Evolutionary conservation across 2,888 invertebrate species (phyloP).

Genomic region (Agapetus fuscipes): DNA sequence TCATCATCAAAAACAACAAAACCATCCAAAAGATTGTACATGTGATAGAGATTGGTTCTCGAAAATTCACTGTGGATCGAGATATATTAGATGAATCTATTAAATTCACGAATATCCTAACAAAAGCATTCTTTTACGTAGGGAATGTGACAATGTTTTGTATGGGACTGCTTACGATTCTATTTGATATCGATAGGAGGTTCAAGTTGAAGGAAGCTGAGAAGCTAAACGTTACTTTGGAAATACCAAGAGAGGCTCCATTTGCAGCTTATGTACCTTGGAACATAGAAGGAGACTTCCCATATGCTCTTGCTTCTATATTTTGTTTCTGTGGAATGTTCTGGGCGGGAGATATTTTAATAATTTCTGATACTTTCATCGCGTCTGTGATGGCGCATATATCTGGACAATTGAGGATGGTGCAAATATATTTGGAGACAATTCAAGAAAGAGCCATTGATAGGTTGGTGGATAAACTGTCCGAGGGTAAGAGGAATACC

Average conservation of each 20-base stretch:
- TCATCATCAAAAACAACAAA: slow-evolving; percentile 19
- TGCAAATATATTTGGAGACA: slow-evolving; percentile 16
- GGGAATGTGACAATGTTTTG: slow-evolving; percentile 15
- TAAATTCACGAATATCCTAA: slow-evolving; percentile 13
- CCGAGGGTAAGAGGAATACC: no score
- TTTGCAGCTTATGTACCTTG: slow-evolving; percentile 19
- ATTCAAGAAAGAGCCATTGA: slow-evolving; percentile 12
- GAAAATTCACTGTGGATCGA: slow-evolving; percentile 6
- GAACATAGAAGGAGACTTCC: slow-evolving; percentile 10
- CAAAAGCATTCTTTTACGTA: slow-evolving; percentile 14
- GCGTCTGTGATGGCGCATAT: slow-evolving; percentile 20
- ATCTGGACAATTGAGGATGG: slow-evolving; percentile 17
- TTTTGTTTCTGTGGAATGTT: slow-evolving; percentile 15
- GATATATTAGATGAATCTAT: slow-evolving; percentile 10
- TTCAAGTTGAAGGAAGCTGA: slow-evolving; percentile 6
- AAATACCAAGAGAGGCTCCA: slow-evolving; percentile 13
- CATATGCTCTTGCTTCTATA: slow-evolving; percentile 9
- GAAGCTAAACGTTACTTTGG: slow-evolving; percentile 12
- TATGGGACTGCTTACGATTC: slow-evolving; percentile 11
- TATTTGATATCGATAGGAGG: slow-evolving; percentile 12
- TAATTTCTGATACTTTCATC: slow-evolving; percentile 19
- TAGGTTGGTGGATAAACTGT: slow-evolving; percentile 1
- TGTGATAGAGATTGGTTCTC: slow-evolving; percentile 16
- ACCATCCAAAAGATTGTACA: slow-evolving; percentile 17
- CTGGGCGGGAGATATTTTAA: slow-evolving; percentile 17